A percentile compares a stretch with the other conserved stretches of the same genome.
Conservation (phyloP, 2,888 invertebrate species). For the Pardosa pseudoannulata region DNA sequence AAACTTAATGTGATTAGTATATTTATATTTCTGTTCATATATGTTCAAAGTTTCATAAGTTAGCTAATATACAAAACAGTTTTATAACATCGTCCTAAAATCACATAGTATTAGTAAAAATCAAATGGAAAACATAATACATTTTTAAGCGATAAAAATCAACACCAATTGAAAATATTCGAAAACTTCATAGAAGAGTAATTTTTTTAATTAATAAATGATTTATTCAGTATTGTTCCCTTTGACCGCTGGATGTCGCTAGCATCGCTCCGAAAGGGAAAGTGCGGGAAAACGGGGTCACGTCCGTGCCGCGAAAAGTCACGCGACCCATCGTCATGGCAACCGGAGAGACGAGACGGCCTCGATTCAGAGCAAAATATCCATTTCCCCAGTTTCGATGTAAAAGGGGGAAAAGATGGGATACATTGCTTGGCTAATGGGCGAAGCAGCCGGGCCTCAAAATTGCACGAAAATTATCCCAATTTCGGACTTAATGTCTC, state of each 20-base stretch:
- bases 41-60: no score
- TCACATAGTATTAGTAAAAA: no score
- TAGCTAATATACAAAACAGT: no score
- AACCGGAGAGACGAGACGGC: slow-evolving; percentile 2
- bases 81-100: no score
- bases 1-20: no score
- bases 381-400: slow-evolving; percentile 10
- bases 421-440: not conserved
- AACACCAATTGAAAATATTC: no score
- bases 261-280: not conserved
- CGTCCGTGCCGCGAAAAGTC: not conserved
- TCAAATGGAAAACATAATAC: no score
- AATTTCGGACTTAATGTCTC: not conserved
- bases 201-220: no score
- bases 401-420: not conserved
- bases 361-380: not conserved
- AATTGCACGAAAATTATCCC: slow-evolving; percentile 1
- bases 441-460: not conserved
- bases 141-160: no score
- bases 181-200: no score
- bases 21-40: no score
- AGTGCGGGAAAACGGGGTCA: slow-evolving; percentile 11
- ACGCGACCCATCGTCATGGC: slow-evolving; percentile 3
- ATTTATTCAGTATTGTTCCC: not conserved
- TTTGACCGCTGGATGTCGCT: not conserved